These are phyloP conservation scores for Eupithecia insigniata DNA, from an alignment of 2,888 invertebrate species.

Conservation along the genomic window DNA sequence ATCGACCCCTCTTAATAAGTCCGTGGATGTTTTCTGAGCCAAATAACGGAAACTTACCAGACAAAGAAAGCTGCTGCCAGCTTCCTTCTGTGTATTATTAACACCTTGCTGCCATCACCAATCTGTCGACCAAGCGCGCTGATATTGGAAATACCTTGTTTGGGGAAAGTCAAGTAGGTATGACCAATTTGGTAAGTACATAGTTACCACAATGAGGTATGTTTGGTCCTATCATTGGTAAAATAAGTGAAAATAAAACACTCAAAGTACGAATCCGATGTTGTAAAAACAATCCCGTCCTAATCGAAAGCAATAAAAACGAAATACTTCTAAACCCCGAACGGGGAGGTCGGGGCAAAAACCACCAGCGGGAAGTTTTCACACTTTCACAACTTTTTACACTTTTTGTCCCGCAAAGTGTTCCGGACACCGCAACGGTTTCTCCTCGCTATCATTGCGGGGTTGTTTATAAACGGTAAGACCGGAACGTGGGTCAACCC, in stretches of 20 bases:
- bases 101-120: no score
- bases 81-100: no score
- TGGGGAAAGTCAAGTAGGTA: no score
- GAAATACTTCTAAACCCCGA: constrained; percentile 23
- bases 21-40: no score
- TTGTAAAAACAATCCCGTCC: constrained; percentile 20
- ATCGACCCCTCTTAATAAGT: no score
- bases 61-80: no score
- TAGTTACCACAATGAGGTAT: no score
- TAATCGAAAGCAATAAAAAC: constrained; percentile 29
- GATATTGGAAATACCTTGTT: no score
- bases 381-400: constrained; percentile 46
- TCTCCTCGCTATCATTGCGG: constrained; percentile 60
- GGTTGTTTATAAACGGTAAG: constrained; percentile 23
- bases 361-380: constrained; percentile 46
- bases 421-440: constrained; percentile 50
- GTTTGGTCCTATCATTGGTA: neutral
- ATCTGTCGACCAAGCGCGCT: no score
- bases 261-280: neutral
- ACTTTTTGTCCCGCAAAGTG: constrained; percentile 53
- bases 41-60: no score
- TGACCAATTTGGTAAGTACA: no score
- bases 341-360: constrained; percentile 27
- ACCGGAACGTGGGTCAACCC: neutral
- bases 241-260: neutral